These are phyloP conservation scores for Pammene fasciana DNA, from an alignment of 2,888 invertebrate genomes.

Conservation along the genomic window DNA sequence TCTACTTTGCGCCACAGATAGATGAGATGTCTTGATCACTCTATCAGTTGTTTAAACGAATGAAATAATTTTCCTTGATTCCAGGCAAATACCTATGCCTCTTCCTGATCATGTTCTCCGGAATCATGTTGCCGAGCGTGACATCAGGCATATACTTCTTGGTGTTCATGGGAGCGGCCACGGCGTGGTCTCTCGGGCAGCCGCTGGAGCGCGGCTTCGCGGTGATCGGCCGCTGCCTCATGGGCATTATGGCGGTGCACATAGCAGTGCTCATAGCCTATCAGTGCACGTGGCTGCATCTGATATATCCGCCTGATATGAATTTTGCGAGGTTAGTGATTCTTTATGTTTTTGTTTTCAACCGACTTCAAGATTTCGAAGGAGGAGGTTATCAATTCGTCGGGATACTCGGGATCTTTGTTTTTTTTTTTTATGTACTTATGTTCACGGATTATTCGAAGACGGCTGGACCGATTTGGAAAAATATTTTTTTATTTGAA, in stretches of 20 bases:
- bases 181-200: slow-evolving; percentile 93
- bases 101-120: slow-evolving; percentile 87
- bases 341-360: not conserved
- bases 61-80: slow-evolving; percentile 47
- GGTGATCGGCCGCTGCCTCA: slow-evolving; percentile 86
- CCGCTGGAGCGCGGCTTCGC: slow-evolving; percentile 91
- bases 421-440: too few relatives aligned
- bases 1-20: too few relatives aligned
- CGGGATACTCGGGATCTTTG: too few relatives aligned
- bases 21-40: too few relatives aligned
- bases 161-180: slow-evolving; percentile 91
- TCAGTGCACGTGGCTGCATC: slow-evolving; percentile 92
- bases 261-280: slow-evolving; percentile 89
- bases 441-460: too few relatives aligned
- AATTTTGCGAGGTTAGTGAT: slow-evolving; percentile 85
- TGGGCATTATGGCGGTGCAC: slow-evolving; percentile 90
- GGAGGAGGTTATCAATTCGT: too few relatives aligned
- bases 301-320: slow-evolving; percentile 86
- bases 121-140: slow-evolving; percentile 91
- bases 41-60: too few relatives aligned
- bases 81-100: slow-evolving; percentile 87
- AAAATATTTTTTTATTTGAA: too few relatives aligned
- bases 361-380: too few relatives aligned
- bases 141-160: slow-evolving; percentile 94
- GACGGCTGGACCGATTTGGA: too few relatives aligned